Evolutionary conservation across 2,113 vertebrate genomes (phyloP), one percentile per base, ranked within the genome.

Genomic region (Equus przewalskii): DNA sequence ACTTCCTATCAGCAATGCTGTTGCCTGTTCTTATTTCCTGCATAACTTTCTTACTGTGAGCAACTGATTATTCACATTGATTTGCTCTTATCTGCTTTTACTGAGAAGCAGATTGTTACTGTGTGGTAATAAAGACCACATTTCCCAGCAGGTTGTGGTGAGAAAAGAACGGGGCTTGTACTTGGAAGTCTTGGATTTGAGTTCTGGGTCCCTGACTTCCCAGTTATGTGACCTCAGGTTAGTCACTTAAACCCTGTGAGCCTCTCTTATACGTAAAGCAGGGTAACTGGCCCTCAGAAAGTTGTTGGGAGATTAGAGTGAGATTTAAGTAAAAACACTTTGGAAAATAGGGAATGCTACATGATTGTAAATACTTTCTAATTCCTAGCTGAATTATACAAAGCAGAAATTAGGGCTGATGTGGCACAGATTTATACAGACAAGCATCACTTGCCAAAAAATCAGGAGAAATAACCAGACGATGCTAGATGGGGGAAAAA

Each of bases 381-480:
- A 96, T 81, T 90, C 94, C 70, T 93, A 67, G 79, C 73, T 89
- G 89, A 95, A 93, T 72, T 91, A 93, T 4, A 95, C 70, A 94
- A 96, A 96, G 69, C 79, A 97, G 90, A 97, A 95, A 90, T 58
- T 70, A 65, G 75, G 80, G 89, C 86, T 94, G 83, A 91, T 76
- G 96, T 96, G 89, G 96, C 69, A 95, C 26, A 92, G 89, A 70
- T 90, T 83, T 58, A 97, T 87, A 97, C 19, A 94, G 26, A 92
- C 44, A 44, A 91, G 85, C 26, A 96, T 83, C 21, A 87, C n/a
- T 95, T 80, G 95, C 97, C 96, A 96, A 92, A 94, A 97, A 92
- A 87, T 95, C 92, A 92, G 75, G n/a, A 97, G 83, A 96, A 98
- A 97, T 95, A 96, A 98, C 97, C 96, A 95, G 89, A 94, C 83